phyloP scores from a whole-genome alignment of 2,888 invertebrate genomes.

The Oligia latruncula region DNA sequence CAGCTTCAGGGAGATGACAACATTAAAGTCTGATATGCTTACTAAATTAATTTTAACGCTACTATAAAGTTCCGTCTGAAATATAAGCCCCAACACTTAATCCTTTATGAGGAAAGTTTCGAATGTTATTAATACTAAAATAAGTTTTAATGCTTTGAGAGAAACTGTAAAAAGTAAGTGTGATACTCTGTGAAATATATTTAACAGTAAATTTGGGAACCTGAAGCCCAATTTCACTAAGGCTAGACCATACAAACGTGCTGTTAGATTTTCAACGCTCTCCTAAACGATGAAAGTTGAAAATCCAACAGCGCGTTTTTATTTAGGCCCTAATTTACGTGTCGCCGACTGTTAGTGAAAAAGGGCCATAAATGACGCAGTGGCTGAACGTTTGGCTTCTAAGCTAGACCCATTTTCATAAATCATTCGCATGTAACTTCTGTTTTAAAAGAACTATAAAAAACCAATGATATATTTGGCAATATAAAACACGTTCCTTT shows the following conservation, averaged over 20 bases:
- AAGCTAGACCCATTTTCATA: conserved; percentile 11
- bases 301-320: not conserved
- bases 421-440: conserved; percentile 23
- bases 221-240: not conserved
- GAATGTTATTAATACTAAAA: conserved; percentile 62
- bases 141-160: conserved; percentile 50
- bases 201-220: conserved; percentile 21
- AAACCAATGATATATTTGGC: conserved; percentile 20
- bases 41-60: conserved; percentile 59
- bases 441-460: conserved; percentile 32
- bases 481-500: conserved; percentile 3
- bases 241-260: not conserved
- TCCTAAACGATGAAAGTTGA: not conserved
- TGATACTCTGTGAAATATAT: conserved; percentile 36
- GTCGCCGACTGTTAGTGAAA: not conserved
- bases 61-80: conserved; percentile 51
- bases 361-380: conserved; percentile 3
- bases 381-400: not conserved
- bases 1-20: conserved; percentile 20
- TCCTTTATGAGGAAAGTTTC: conserved; percentile 58
- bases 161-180: conserved; percentile 59
- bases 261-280: not conserved
- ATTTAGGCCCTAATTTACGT: not conserved
- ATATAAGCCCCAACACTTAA: conserved; percentile 58
- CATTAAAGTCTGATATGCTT: conserved; percentile 47